Base-by-base conservation (phyloP, 2,888 invertebrate species). In the Apamea monoglypha region DNA sequence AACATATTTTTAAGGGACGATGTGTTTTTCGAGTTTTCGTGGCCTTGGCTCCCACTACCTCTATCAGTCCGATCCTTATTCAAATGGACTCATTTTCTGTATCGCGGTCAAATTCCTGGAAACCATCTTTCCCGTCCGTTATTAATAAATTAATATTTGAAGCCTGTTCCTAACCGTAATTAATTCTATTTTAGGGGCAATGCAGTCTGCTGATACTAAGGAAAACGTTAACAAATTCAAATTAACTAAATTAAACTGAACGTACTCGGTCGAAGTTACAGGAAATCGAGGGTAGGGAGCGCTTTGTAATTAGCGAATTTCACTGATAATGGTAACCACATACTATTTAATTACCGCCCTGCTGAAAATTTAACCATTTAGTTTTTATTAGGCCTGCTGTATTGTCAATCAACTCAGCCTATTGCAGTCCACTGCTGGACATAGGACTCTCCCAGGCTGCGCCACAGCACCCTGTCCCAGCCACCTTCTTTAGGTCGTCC, bases 191-290 rank as follows among this genome's bases (percentile, higher is more conserved):
- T 79, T 5, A 44, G n/a, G 21, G 44, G 8, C 18, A 67, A 36
- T 14, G 6, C n/a, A 4, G 21, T 40, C 40, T 40, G 40, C 16
- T 67, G 63, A 8, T 29, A 59, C 67, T 74, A 80, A 80, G 80
- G 80, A 80, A 81, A 81, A 81, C 32, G 16, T 25, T 70, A 50
- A 70, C 63, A 47, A 64, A 36, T 0, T 12, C 56, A 74, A 81
- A 81, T 69, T 69, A 80, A 69, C 4, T n/a, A 5, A 71, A 63
- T 29, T 74, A 68, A 81, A 69, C 12, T 69, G 21, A 44, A 21
- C 21, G 1, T 72, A 21, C 16, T 61, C 32, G 6, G 18, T 61
- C 32, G 12, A 8, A 47, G 56, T 50, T 64, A 8, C 18, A 8
- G 69, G 69, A 75, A 64, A 66, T 32, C 7, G 7, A n/a, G 3